Conservation (phyloP, 2,888 invertebrate species). For the Agriotes lineatus region DNA sequence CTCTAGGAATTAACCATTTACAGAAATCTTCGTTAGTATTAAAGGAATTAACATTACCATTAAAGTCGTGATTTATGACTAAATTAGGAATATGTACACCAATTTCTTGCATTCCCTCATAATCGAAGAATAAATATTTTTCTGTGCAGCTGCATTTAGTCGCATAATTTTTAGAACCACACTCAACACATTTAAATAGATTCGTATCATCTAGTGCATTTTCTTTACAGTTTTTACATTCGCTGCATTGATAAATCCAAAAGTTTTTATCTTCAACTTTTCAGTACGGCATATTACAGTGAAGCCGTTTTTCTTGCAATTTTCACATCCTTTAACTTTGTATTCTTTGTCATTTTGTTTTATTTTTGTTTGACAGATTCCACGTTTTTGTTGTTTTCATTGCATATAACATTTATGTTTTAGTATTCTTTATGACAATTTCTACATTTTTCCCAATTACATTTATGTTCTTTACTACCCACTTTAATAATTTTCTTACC, state of each 20-base stretch:
- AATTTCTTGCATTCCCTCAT: background rate
- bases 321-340: constrained; percentile 3
- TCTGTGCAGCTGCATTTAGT: background rate
- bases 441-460: background rate
- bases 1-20: no score
- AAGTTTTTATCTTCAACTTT: background rate
- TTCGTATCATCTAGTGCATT: background rate
- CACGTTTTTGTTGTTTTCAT: background rate
- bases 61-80: background rate
- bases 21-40: background rate
- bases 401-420: no score
- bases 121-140: no score
- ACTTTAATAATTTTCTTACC: background rate
- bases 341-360: constrained; percentile 3
- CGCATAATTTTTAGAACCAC: background rate
- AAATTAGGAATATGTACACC: background rate
- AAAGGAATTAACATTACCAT: background rate
- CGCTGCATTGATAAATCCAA: background rate
- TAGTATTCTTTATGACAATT: no score
- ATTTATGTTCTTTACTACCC: background rate
- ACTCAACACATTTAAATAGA: no score
- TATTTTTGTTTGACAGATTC: constrained; percentile 4
- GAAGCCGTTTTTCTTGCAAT: background rate
- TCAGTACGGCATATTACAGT: background rate
- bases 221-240: background rate